Evolutionary conservation across 2,797 vertebrate species (phyloP), one percentile per base, ranked within the genome.

Genomic region (Micropoecilia bifurca): DNA sequence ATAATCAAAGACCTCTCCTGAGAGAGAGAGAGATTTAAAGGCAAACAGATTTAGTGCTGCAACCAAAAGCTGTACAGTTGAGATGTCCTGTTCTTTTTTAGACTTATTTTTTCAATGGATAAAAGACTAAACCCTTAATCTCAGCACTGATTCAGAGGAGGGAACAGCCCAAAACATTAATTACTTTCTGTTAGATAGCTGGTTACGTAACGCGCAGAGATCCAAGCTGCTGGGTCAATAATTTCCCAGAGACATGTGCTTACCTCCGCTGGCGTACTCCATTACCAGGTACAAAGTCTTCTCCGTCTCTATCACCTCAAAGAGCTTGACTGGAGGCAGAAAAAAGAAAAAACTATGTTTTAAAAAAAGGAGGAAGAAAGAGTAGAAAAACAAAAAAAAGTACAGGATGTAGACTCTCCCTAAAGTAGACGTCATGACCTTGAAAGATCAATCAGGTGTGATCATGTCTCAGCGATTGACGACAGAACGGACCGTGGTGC

Each of bases 1-100:
- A 95, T 99, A 99, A 96, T 99, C 98, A 91, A 99, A 99, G 66
- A 99, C 98, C 93, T 99, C 98, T 81, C 98, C 98, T 99, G 88
- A 43, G 93, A 71, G n/a, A 86, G 9, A 80, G 71, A 39, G 36
- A 39, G 33, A 33, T 33, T 33, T 33, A 82, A 71, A 22, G 85
- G 63, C 73, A 16, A 85, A 46, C 7, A 59, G 71, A 75, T 81
- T 91, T 73, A 90, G 69, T 39, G 74, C 30, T 81, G 77, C 71
- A 89, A 86, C n/a, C 25, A 68, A 63, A 68, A 41, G 59, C 63
- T 41, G 36, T 41, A 41, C 9, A 71, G 25, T 46, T 46, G 41
- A 71, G 22, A 28, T n/a, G 68, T 61, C 2, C 6, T 75, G 1
- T 41, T 66, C 50, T 46, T 30, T 71, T 45, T 50, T n/a, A 7